Base-by-base conservation (phyloP, 2,797 vertebrate species). In the Enteromius afrohamiltoni region DNA sequence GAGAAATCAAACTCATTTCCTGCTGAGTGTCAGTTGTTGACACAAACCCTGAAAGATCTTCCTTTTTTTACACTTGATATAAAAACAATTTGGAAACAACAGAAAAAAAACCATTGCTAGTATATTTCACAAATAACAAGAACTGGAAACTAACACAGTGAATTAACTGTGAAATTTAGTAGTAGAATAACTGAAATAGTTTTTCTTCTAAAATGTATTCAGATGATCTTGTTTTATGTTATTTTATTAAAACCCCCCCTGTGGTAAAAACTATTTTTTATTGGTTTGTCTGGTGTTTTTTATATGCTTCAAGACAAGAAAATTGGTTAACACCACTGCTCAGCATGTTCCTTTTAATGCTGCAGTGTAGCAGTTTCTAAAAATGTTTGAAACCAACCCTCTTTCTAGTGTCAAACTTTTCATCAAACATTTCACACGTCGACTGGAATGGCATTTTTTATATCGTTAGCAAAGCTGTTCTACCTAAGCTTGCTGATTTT, bases 1-100 rank as follows among this genome's bases (percentile, higher is more conserved):
- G 76, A 64, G 62, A 16, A 37, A 55, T 62, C 34, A 4, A 77
- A 67, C 85, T 87, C 74, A 82, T 88, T 90, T 90, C 85, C 78
- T 82, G 83, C 62, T 73, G 81, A 79, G 80, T 82, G 81, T 70
- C 81, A 55, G 78, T n/a, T 51, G 79, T 76, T 83, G 51, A 79
- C 74, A 47, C 40, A 76, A 47, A 70, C 58, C 76, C 17, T 45
- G 31, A 62, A 47, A 45, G 7, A 70, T 79, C 9, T 51, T 60
- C 13, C 37, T 45, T 60, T 58, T 58, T 68, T 64, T 62, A 37
- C 6, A 16, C 26, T 64, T 64, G 16, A 17, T 64, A 17, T 64
- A 3, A 1, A 64, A 64, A 64, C 62, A 64, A 64, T 64, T 31
- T 3, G 7, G 29, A 31, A 29, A 17, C 14, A 31, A 8, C 1